Conservation (phyloP, 2,113 vertebrate genomes). For the Podarcis raffonei region DNA sequence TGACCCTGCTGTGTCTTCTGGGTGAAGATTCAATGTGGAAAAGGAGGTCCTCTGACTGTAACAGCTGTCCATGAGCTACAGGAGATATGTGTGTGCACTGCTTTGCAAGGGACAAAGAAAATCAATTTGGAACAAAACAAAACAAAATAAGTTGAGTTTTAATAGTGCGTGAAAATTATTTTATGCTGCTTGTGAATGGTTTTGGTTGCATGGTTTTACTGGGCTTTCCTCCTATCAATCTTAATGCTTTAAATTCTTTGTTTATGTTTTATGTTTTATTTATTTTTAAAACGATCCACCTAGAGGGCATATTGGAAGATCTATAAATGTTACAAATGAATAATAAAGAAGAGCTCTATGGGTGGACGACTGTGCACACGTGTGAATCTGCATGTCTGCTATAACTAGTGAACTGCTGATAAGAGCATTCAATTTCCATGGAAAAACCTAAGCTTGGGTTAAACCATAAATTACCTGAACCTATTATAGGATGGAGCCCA, state of each 20-base stretch:
- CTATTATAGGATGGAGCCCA: background rate
- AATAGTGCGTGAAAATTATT: too few relatives aligned
- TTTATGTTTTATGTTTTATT: too few relatives aligned
- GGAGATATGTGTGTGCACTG: background rate
- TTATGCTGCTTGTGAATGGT: too few relatives aligned
- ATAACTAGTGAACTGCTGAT: background rate
- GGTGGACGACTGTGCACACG: background rate
- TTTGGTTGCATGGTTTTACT: too few relatives aligned
- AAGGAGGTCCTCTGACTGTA: background rate
- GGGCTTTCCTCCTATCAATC: too few relatives aligned
- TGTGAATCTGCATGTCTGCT: background rate
- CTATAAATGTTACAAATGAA: background rate
- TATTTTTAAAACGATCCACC: too few relatives aligned
- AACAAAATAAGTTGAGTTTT: too few relatives aligned
- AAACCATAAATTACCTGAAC: background rate
- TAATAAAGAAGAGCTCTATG: background rate
- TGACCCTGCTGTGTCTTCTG: background rate
- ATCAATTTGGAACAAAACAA: too few relatives aligned
- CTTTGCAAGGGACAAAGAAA: background rate
- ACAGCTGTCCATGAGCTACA: background rate
- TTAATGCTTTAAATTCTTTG: too few relatives aligned
- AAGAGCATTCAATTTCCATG: slow-evolving; percentile 3
- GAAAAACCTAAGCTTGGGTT: slow-evolving; percentile 10
- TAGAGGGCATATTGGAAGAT: background rate
- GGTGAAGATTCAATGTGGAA: background rate